Conservation (phyloP, 2,888 invertebrate species). For the Hololepta plana region DNA sequence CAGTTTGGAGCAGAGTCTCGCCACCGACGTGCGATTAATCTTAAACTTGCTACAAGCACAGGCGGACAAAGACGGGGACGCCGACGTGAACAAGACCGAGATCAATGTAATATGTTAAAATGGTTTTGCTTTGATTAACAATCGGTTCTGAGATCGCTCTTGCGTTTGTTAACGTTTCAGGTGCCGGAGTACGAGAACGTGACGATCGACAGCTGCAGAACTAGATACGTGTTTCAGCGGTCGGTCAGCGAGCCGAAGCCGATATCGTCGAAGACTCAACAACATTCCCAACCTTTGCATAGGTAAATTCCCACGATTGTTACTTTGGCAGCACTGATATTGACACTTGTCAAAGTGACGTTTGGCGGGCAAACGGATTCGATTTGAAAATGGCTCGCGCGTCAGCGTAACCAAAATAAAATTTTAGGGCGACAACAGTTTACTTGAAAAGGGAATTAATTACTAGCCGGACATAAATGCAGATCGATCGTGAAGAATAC, state of each 20-base stretch:
- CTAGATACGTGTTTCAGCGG: slow-evolving; percentile 24
- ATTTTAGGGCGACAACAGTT: too few species aligned
- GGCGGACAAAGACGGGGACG: slow-evolving; percentile 1
- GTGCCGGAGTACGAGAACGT: slow-evolving; percentile 26
- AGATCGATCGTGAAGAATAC: too few species aligned
- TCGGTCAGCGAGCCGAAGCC: slow-evolving; percentile 29
- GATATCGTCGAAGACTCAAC: slow-evolving; percentile 20
- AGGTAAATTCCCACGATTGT: too few species aligned
- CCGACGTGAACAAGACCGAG: background rate
- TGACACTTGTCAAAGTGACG: too few species aligned
- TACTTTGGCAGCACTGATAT: too few species aligned
- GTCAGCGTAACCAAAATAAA: too few species aligned
- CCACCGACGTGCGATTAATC: slow-evolving; percentile 55
- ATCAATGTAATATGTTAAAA: too few species aligned
- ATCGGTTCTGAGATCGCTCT: slow-evolving; percentile 3
- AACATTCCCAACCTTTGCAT: slow-evolving; percentile 24
- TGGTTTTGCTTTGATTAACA: slow-evolving; percentile 5
- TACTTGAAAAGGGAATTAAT: too few species aligned
- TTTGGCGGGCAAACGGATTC: too few species aligned
- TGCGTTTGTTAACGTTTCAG: slow-evolving; percentile 11
- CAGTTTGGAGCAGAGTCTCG: slow-evolving; percentile 52
- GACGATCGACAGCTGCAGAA: slow-evolving; percentile 19
- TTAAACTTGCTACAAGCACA: slow-evolving; percentile 24
- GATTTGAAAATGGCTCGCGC: too few species aligned
- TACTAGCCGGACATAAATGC: too few species aligned